These are phyloP conservation scores for Drosophila murphyi DNA, from an alignment of 1,140 invertebrate genomes.

Conservation along the genomic window DNA sequence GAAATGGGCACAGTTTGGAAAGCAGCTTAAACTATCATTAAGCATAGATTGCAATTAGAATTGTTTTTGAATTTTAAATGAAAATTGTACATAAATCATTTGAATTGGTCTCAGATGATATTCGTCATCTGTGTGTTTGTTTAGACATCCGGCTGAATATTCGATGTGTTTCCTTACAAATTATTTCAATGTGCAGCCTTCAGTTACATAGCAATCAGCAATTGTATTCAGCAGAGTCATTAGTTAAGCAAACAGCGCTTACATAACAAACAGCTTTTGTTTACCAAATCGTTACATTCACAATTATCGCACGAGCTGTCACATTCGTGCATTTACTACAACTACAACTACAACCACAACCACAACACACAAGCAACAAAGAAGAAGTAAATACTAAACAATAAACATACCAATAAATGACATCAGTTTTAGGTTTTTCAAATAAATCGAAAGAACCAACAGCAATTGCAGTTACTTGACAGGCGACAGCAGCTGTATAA, in stretches of 20 bases:
- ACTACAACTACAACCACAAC: not conserved
- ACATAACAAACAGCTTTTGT: constrained; percentile 36
- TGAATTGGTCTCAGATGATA: no score
- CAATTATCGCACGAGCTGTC: constrained; percentile 39
- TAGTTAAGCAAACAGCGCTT: not conserved
- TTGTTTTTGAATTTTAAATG: not conserved
- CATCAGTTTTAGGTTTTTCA: constrained; percentile 59
- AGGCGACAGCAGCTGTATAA: constrained; percentile 39
- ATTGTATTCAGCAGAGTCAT: not conserved
- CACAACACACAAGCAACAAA: no score
- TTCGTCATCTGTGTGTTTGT: not conserved
- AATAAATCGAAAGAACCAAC: constrained; percentile 57
- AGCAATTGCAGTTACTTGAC: constrained; percentile 24
- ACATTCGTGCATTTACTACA: constrained; percentile 36
- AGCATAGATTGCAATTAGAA: not conserved
- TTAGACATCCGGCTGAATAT: not conserved
- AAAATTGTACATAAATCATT: not conserved
- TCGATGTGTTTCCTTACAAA: not conserved
- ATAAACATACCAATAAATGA: constrained; percentile 72
- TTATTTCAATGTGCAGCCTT: not conserved
- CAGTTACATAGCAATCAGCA: constrained; percentile 3
- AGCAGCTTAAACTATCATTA: not conserved
- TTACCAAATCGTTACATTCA: constrained; percentile 36
- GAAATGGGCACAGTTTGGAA: not conserved
- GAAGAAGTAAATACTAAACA: constrained; percentile 61